Conservation (phyloP, 2,888 invertebrate species). For the Gortyna flavago region DNA sequence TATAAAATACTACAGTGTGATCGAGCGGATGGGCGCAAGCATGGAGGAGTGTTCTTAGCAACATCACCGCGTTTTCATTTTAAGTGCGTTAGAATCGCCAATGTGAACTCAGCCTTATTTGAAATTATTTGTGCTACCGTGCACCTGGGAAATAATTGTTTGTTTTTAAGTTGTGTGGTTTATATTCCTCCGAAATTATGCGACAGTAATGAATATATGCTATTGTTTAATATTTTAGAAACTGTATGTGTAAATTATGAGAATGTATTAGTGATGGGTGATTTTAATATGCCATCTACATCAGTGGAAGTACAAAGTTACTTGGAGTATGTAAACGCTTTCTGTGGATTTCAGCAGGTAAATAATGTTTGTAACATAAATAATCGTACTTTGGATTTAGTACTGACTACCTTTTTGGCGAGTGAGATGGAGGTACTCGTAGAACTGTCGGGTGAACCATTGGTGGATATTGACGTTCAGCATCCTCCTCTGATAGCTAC, state of each 20-base stretch:
- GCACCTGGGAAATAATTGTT: not conserved
- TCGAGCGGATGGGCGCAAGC: no score
- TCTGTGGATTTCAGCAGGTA: not conserved
- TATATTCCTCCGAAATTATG: not conserved
- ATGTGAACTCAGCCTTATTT: not conserved
- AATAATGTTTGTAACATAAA: not conserved
- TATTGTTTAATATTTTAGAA: not conserved
- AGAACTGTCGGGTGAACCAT: no score
- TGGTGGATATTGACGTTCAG: not conserved
- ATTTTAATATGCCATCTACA: no score
- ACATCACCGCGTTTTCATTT: no score
- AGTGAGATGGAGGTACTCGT: not conserved
- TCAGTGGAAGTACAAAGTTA: slow-evolving; percentile 3
- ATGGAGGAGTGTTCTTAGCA: no score
- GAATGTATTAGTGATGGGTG: no score
- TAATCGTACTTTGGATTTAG: not conserved
- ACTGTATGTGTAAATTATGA: no score
- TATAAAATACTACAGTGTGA: not conserved
- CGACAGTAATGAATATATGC: not conserved
- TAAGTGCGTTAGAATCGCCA: no score
- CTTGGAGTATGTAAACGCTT: slow-evolving; percentile 1
- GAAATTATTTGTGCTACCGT: not conserved
- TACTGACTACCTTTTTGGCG: not conserved
- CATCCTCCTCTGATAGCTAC: not conserved
- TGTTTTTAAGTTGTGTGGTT: slow-evolving; percentile 1